Conservation (phyloP, 2,888 invertebrate genomes). For the Cancer borealis region DNA sequence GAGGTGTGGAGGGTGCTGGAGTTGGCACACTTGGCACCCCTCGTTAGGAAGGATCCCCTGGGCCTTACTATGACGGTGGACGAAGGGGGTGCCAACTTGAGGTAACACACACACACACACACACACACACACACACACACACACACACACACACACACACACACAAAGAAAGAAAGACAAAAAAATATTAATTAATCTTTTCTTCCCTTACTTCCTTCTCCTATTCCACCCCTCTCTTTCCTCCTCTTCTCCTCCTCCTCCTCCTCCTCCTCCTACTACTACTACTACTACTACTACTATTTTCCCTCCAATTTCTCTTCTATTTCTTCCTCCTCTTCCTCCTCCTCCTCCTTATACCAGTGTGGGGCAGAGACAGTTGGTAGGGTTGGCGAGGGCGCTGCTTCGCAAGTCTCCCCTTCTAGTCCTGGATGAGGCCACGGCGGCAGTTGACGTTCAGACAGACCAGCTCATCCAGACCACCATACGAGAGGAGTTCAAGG, state of each 20-base stretch:
- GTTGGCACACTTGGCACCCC: conserved; percentile 90
- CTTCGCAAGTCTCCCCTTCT: conserved; percentile 92
- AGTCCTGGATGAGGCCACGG: conserved; percentile 93
- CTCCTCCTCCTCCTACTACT: neutral
- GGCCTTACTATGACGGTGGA: neutral
- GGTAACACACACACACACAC: neutral
- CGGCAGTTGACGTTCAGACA: conserved; percentile 94
- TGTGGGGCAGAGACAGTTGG: conserved; percentile 92
- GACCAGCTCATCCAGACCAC: conserved; percentile 90
- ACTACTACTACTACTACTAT: neutral
- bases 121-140: neutral
- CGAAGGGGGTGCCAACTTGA: neutral
- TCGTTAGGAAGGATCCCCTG: neutral
- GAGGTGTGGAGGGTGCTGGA: conserved; percentile 93
- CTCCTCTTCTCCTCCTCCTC: neutral
- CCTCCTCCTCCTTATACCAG: conserved; percentile 81
- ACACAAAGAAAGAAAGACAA: neutral
- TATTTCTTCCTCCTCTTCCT: neutral
- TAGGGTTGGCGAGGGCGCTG: conserved; percentile 92
- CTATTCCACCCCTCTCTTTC: neutral
- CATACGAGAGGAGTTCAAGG: conserved; percentile 87
- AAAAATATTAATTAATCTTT: conserved; percentile 81
- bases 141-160: neutral
- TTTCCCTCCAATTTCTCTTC: neutral
- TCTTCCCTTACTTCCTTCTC: neutral